Percentiles rank a stretch among this genome's conserved stretches.
phyloP scores from a whole-genome alignment of 2,797 vertebrate species.

The Denticeps clupeoides region DNA sequence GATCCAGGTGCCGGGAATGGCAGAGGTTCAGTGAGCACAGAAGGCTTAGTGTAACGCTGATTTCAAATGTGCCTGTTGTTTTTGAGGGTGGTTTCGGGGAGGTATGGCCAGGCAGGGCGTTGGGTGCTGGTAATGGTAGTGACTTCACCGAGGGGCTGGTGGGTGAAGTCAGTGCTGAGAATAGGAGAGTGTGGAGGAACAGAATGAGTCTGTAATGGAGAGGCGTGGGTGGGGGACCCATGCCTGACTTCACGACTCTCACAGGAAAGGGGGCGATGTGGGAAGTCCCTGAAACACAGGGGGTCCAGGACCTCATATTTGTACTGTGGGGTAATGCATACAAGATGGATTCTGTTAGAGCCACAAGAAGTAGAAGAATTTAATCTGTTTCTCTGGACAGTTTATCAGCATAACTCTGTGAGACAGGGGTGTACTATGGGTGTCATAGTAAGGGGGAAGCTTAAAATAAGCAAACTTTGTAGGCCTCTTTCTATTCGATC shows the following conservation, averaged over 20 bases:
- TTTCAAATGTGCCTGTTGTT: constrained; percentile 31
- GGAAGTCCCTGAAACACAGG: constrained; percentile 57
- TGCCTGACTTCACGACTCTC: too few relatives aligned
- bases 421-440: too few relatives aligned
- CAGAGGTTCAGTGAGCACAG: constrained; percentile 42
- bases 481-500: too few relatives aligned
- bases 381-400: too few relatives aligned
- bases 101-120: not conserved
- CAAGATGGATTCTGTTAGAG: too few relatives aligned
- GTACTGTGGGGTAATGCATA: too few relatives aligned
- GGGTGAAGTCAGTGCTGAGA: constrained; percentile 23
- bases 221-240: constrained; percentile 25
- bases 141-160: constrained; percentile 44
- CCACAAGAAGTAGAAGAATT: too few relatives aligned
- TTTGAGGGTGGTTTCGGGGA: not conserved
- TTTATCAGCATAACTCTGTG: too few relatives aligned
- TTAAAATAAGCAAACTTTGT: too few relatives aligned
- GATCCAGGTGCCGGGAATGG: constrained; percentile 53
- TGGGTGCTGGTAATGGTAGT: constrained; percentile 44
- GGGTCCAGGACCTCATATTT: constrained; percentile 50
- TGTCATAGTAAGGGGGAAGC: too few relatives aligned
- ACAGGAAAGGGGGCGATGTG: constrained; percentile 27
- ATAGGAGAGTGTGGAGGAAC: constrained; percentile 23
- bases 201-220: too few relatives aligned
- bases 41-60: constrained; percentile 27